phyloP scores from a whole-genome alignment of 2,888 invertebrate genomes.

The Arrhopalites spinosus region DNA sequence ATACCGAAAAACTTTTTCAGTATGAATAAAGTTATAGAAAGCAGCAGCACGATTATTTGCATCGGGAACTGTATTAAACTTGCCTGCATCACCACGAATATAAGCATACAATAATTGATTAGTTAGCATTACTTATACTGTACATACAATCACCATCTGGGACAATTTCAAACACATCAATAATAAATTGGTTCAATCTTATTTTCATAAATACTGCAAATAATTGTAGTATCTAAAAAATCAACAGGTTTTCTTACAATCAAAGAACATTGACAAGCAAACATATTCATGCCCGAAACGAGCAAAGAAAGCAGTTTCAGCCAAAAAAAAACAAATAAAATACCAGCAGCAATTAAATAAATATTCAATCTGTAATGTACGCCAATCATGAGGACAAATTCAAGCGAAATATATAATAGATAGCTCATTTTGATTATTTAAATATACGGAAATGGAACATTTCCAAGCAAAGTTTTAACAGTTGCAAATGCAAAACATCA shows the following conservation, averaged over 20 bases:
- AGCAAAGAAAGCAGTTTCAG: too few species aligned
- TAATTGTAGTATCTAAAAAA: background rate
- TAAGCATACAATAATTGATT: conserved; percentile 6
- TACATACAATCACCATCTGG: background rate
- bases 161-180: background rate
- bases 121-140: background rate
- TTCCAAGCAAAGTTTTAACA: too few species aligned
- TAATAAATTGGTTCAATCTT: background rate
- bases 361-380: too few species aligned
- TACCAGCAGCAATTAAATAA: too few species aligned
- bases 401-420: too few species aligned
- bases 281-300: too few species aligned
- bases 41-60: conserved; percentile 25
- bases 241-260: background rate
- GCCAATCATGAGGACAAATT: too few species aligned
- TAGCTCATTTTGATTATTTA: too few species aligned
- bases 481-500: too few species aligned
- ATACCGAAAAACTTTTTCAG: conserved; percentile 24
- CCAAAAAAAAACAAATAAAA: too few species aligned
- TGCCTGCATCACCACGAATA: background rate
- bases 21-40: conserved; percentile 6
- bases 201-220: background rate
- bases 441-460: too few species aligned
- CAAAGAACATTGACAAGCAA: too few species aligned
- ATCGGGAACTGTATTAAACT: conserved; percentile 18